Evolutionary conservation across 2,888 invertebrate species (phyloP), one percentile per base, ranked within the genome.

Genomic region (Drosophila robusta): DNA sequence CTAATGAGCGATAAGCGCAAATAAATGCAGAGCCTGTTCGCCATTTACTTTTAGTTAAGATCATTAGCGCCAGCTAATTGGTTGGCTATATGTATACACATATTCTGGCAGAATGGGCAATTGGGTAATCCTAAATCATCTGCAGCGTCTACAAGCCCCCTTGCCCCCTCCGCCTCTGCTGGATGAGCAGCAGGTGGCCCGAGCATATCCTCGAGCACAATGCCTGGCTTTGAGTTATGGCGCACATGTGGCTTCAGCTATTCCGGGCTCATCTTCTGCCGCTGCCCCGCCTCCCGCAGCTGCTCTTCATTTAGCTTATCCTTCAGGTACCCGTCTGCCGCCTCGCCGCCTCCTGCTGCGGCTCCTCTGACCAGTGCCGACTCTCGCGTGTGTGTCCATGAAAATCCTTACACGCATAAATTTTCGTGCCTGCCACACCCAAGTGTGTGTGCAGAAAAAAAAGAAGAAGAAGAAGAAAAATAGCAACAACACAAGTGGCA

Each of bases 381-480:
- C 36, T 36, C 34, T 77, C 36, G 68, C 67, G 74, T 75, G 72
- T 67, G 78, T 72, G 82, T 78, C 78, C 79, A 84, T 87, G 87
- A 83, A 84, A 83, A 87, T 83, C 87, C 87, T 80, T 81, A 70
- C 82, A 84, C 82, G 85, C 85, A 83, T 83, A 83, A 87, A 75
- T 84, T 82, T 29, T 36, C 12, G 29, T 42, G 62, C 18, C 45
- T 63, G 58, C 14, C 45, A 41, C 7, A 9, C 34, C 8, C 46
- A 26, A 34, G 9, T 39, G 32, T 68, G 42, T 49, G 65, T 39
- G 46, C 14, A 18, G 7, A 22, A 60, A 42, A 41, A 44, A n/a
- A 46, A 57, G 50, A 54, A 64, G 47, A 64, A 55, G 18, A 18
- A 18, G 18, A 18, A 18, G 18, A 18, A 57, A 55, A 70, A 64